Evolutionary conservation across 2,888 invertebrate species (phyloP).

Genomic region (Nemotelus nigrinus): DNA sequence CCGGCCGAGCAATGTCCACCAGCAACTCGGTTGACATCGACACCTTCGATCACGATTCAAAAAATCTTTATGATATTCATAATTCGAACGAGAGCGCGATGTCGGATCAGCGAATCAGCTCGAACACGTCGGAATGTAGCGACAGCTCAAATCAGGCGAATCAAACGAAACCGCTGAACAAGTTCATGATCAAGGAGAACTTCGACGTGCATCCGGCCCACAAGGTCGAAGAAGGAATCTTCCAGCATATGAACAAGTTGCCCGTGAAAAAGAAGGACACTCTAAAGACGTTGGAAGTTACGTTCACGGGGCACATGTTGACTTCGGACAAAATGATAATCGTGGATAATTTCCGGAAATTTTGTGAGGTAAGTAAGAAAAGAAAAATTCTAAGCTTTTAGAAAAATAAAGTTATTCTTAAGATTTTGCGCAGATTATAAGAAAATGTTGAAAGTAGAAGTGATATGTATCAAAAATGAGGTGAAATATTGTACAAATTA

Average conservation of each 20-base stretch:
- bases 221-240: slow-evolving; percentile 64
- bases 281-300: slow-evolving; percentile 62
- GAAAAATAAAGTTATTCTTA: neutral
- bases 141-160: slow-evolving; percentile 44
- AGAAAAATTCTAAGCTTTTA: neutral
- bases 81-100: slow-evolving; percentile 55
- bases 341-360: slow-evolving; percentile 64
- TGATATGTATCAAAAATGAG: too few relatives aligned
- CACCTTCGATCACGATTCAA: slow-evolving; percentile 63
- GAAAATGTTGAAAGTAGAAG: neutral
- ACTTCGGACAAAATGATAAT: slow-evolving; percentile 64
- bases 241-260: slow-evolving; percentile 64
- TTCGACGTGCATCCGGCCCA: slow-evolving; percentile 64
- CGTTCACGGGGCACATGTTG: slow-evolving; percentile 65
- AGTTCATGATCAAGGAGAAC: slow-evolving; percentile 63
- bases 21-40: slow-evolving; percentile 59
- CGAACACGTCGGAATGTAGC: slow-evolving; percentile 59
- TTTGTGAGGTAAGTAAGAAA: slow-evolving; percentile 61
- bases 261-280: slow-evolving; percentile 64
- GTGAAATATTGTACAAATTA: too few relatives aligned
- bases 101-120: slow-evolving; percentile 56
- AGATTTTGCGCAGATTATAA: neutral
- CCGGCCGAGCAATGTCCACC: slow-evolving; percentile 58
- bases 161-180: slow-evolving; percentile 58
- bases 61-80: slow-evolving; percentile 63